A percentile compares a stretch with the other conserved stretches of the same genome.
Conservation (phyloP, 2,113 vertebrate species). For the Pelmatolapia mariae region DNA sequence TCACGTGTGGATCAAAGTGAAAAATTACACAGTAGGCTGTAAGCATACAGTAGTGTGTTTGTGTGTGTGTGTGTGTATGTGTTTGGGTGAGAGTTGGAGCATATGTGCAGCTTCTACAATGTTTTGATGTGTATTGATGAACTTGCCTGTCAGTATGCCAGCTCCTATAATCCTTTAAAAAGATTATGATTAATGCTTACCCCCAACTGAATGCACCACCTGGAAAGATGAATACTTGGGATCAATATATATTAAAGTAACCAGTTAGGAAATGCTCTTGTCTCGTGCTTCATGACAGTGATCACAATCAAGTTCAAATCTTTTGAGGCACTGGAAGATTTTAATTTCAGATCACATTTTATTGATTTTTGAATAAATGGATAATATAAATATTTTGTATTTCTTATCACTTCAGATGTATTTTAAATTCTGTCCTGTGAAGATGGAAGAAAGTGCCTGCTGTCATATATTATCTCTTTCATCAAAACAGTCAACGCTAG, state of each 20-base stretch:
- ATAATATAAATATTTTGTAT: neutral
- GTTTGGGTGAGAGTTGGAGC: neutral
- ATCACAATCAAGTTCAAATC: neutral
- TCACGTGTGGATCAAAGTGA: constrained; percentile 15
- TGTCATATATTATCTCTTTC: neutral
- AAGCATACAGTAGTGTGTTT: neutral
- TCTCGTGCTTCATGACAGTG: neutral
- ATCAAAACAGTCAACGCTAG: neutral
- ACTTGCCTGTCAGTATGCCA: constrained; percentile 44
- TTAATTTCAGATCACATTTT: neutral
- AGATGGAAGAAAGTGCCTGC: neutral
- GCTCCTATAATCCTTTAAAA: constrained; percentile 47
- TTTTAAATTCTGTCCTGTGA: neutral
- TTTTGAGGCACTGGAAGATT: neutral
- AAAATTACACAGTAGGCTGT: neutral
- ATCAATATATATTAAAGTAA: constrained; percentile 19
- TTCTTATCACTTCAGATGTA: neutral
- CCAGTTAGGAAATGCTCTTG: neutral
- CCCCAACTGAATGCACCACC: neutral
- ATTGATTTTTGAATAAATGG: neutral
- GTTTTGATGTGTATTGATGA: constrained; percentile 33
- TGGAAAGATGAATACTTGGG: constrained; percentile 9
- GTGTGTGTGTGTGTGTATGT: neutral
- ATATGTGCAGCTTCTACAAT: neutral
- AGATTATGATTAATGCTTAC: constrained; percentile 42